Percentiles rank a stretch among this genome's conserved stretches.
Conservation (phyloP, 2,797 vertebrate species). For the Rhynchotus rufescens region DNA sequence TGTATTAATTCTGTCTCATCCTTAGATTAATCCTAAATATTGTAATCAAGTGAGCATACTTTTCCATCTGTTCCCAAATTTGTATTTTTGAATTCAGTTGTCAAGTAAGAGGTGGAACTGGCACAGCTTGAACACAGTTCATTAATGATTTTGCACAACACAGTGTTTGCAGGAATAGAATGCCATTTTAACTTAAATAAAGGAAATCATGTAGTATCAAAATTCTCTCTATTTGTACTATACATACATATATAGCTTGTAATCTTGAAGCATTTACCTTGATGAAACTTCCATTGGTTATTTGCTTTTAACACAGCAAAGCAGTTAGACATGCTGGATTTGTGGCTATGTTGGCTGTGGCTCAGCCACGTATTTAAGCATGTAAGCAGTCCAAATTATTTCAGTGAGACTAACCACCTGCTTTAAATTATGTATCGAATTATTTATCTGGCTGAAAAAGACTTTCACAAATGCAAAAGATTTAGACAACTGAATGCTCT, state of each 20-base stretch:
- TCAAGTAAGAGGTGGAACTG: neutral
- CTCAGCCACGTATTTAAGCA: neutral
- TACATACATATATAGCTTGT: neutral
- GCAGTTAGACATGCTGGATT: neutral
- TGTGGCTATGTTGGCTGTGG: neutral
- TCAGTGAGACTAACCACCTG: neutral
- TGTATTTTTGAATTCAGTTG: neutral
- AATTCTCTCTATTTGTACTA: neutral
- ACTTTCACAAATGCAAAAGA: neutral
- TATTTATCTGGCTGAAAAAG: neutral
- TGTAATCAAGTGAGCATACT: conserved; percentile 33
- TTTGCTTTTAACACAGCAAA: neutral
- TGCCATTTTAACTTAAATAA: neutral
- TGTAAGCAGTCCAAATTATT: neutral
- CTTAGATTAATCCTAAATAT: conserved; percentile 23
- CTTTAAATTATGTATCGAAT: neutral
- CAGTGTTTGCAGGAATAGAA: neutral
- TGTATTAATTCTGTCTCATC: conserved; percentile 18
- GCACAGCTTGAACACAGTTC: neutral
- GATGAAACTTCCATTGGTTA: neutral
- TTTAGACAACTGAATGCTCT: neutral
- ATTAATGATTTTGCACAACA: neutral
- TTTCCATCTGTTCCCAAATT: conserved; percentile 9
- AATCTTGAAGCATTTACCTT: neutral
- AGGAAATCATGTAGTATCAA: neutral